Evolutionary conservation across 2,113 vertebrate genomes (phyloP), one percentile per base, ranked within the genome.

Genomic region (Platysteira castanea): DNA sequence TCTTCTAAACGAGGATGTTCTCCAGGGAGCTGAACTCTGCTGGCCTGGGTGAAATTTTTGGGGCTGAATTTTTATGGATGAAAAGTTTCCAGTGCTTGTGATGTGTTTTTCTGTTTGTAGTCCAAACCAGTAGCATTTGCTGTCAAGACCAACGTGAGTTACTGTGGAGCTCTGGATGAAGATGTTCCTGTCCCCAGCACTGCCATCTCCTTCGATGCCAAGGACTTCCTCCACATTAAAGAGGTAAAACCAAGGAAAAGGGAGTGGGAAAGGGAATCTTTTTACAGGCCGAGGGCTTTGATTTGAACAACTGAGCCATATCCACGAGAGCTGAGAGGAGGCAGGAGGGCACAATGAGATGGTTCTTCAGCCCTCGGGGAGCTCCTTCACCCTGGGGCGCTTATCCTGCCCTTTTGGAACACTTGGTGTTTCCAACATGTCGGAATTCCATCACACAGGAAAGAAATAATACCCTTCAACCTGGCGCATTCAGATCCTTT

Each of bases 161-260:
- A 99, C 97, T 99, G 99, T 12, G 99, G 99, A 3, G 99, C 99
- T 60, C 97, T 99, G 97, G 99, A 99, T 74, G 99, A 99, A 96
- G 99, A 99, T 96, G 99, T 99, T 76, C 99, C 99, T n/a, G 99
- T 99, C 67, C 98, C 99, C 11, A 99, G 99, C 96, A 99, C 99
- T 7, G 99, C 98, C 94, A 98, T 99, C 97, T 99, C 99, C 69
- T 99, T 99, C 42, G 99, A 99, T 89, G 98, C 99, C 97, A 99
- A 99, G 98, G 99, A 99, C 98, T 99, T 99, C 96, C 99, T 99
- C 35, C 99, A 99, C 97, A 99, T 99, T 86, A 99, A 99, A 98
- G 99, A 99, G 99, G 99, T 99, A 98, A 98, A 93, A 70, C 57
- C 59, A 73, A 60, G 56, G 84, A 8, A 31, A 54, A 70, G 30